phyloP scores from a whole-genome alignment of 2,113 vertebrate species.

The Hyla sarda region DNA sequence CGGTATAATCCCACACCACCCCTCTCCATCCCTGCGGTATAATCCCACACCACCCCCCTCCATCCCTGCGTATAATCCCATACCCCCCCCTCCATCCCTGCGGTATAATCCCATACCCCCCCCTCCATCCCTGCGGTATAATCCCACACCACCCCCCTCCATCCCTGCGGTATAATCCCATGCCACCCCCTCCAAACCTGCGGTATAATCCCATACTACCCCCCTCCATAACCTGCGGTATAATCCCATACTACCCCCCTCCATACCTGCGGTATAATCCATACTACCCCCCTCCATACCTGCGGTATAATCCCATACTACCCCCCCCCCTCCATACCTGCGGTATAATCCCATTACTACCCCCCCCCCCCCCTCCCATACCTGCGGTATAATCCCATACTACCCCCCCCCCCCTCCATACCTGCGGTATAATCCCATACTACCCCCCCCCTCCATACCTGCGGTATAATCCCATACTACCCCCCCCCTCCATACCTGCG shows the following conservation, averaged over 20 bases:
- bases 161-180: too few species aligned
- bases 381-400: background rate
- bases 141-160: slow-evolving; percentile 62
- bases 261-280: too few species aligned
- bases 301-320: slow-evolving; percentile 79
- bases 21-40: too few species aligned
- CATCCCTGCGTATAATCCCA: too few species aligned
- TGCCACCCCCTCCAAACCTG: too few species aligned
- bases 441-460: slow-evolving; percentile 72
- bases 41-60: too few species aligned
- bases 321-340: background rate
- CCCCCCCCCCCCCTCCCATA: background rate
- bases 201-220: too few species aligned
- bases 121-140: background rate
- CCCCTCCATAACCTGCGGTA: slow-evolving; percentile 55
- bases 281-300: slow-evolving; percentile 66
- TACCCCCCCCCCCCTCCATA: background rate
- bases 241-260: slow-evolving; percentile 77
- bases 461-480: slow-evolving; percentile 76
- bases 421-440: background rate
- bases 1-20: background rate
- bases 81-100: background rate
- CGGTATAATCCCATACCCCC: slow-evolving; percentile 72
- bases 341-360: background rate
- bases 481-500: slow-evolving; percentile 61